Evolutionary conservation across 2,888 invertebrate genomes (phyloP), one percentile per base, ranked within the genome.

Genomic region (Leucoptera coffeella): DNA sequence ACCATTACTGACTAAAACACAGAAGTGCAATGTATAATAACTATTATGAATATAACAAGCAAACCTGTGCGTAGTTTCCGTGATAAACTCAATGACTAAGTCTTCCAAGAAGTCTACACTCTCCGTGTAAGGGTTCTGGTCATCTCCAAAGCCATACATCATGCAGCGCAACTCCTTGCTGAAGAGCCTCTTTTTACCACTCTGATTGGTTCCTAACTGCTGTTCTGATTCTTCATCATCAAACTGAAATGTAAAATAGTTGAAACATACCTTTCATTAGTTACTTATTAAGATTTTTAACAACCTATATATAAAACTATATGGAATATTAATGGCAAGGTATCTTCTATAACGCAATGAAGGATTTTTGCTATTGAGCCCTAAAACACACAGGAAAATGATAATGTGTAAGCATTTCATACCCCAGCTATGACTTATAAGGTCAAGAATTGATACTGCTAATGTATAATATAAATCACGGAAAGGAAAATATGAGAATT

Each of bases 111-210:
- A 77, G 53, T 99, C 97, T 0, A 99, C 95, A 50, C 95, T 95
- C 64, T 99, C 97, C 2, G 97, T 97, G 46, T 94, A 97, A 0
- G 99, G 97, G 65, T 96, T 97, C 54, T 94, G 93, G 51, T 99
- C 97, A 57, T 99, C 99, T 4, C 99, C 99, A 73, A 99, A 99
- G 0, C 99, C 99, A 55, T 93, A 99, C 93, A 99, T 95, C 97
- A 99, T 99, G 41, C 93, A 92, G 15, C 94, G 76, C 22, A 96
- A 59, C 56, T 93, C 93, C 58, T 93, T 93, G 30, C 91, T 91
- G 40, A 93, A 93, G 2, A 92, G 53, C 23, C 92, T 73, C 53
- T 92, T 92, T 15, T 88, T 73, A 4, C 87, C 89, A 2, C 79
- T 73, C 8, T 78, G 75, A 17, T 79, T 78, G 0, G 77, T 74